Evolutionary conservation across 2,113 vertebrate species (phyloP).

Genomic region (Spea multiplicata): DNA sequence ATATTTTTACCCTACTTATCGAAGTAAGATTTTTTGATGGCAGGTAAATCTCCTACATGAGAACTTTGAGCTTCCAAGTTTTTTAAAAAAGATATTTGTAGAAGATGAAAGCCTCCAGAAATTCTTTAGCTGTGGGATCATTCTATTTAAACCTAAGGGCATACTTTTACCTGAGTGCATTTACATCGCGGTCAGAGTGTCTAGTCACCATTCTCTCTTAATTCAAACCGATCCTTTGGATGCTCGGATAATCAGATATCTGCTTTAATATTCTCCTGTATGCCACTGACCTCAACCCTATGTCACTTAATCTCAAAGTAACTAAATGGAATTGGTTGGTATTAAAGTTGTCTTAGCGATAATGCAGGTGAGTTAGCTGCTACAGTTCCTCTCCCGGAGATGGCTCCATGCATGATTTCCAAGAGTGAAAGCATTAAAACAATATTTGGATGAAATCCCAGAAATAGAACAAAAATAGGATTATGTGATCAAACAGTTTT

Average conservation of each 20-base stretch:
- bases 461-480: conserved; percentile 40
- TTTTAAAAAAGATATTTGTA: conserved; percentile 45
- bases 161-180: conserved; percentile 39
- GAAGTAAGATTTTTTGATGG: too few species aligned
- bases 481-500: conserved; percentile 36
- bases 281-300: conserved; percentile 21
- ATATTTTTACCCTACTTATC: too few species aligned
- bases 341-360: conserved; percentile 39
- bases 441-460: conserved; percentile 45
- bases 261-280: conserved; percentile 24
- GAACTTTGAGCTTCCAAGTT: conserved; percentile 36
- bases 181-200: conserved; percentile 42
- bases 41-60: conserved; percentile 40
- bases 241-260: conserved; percentile 23
- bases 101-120: conserved; percentile 43
- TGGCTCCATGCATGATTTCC: conserved; percentile 43
- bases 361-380: conserved; percentile 34
- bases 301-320: conserved; percentile 48
- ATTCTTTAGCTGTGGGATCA: conserved; percentile 35
- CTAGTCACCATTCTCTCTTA: conserved; percentile 41
- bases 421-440: conserved; percentile 44
- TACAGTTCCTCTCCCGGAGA: conserved; percentile 34
- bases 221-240: conserved; percentile 36
- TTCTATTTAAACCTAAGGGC: conserved; percentile 38
- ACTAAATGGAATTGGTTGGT: conserved; percentile 41